Conservation (phyloP, 1,140 invertebrate genomes). For the Tetramorium parvispinum region DNA sequence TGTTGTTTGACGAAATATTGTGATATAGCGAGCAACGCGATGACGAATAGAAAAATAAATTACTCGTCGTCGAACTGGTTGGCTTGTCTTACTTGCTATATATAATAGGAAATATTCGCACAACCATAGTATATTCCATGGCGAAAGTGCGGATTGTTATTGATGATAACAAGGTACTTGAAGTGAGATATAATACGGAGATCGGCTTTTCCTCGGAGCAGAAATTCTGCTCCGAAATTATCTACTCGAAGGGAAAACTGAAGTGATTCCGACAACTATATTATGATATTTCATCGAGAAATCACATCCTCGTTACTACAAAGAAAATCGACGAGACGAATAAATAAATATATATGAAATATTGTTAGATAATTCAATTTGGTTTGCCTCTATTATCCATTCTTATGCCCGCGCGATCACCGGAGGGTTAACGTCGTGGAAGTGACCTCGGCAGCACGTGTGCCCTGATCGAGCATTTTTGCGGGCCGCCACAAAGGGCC, state of each 20-base stretch:
- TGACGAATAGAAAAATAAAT: neutral
- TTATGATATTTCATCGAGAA: neutral
- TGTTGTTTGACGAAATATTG: neutral
- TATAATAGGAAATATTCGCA: neutral
- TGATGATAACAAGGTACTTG: constrained; percentile 29
- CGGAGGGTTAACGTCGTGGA: constrained; percentile 9
- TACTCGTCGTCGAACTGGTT: neutral
- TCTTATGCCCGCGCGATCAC: neutral
- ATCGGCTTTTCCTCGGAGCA: neutral
- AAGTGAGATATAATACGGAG: neutral
- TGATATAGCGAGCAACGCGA: neutral
- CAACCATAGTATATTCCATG: neutral
- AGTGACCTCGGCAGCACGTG: constrained; percentile 53
- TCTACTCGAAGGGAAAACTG: neutral
- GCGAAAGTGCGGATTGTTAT: constrained; percentile 21
- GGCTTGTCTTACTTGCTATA: neutral
- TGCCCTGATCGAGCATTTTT: constrained; percentile 68
- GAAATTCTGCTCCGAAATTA: neutral
- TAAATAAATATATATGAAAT: neutral
- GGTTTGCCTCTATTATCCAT: neutral
- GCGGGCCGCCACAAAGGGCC: constrained; percentile 75
- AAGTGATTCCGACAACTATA: neutral
- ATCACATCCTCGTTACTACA: neutral
- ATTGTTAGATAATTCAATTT: neutral
- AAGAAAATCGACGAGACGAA: neutral